Evolutionary conservation across 2,113 vertebrate species (phyloP).

Genomic region (Dipodomys spectabilis): DNA sequence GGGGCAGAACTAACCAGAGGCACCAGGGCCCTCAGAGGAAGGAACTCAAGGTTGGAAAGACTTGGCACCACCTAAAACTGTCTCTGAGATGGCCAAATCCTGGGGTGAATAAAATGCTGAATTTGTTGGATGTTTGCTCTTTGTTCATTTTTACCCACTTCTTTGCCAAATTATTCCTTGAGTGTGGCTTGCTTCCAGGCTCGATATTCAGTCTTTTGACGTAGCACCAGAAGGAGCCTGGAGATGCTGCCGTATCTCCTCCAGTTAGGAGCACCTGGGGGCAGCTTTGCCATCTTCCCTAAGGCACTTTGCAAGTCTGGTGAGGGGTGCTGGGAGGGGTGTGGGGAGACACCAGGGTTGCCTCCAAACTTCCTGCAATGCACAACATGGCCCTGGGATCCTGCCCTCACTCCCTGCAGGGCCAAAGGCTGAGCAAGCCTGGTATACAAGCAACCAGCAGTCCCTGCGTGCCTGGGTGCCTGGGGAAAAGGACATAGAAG

Average conservation of each 20-base stretch:
- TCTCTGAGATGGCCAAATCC: too few relatives aligned
- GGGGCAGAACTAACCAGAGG: fast-evolving
- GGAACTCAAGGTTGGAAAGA: fast-evolving
- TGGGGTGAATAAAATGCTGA: not conserved
- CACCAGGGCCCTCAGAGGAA: not conserved
- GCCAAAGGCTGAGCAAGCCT: not conserved
- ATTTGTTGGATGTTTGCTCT: not conserved
- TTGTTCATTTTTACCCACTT: not conserved
- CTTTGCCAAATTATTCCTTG: not conserved
- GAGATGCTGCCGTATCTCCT: fast-evolving
- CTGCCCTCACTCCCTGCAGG: fast-evolving
- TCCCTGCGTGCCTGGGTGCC: not conserved
- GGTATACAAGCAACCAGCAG: fast-evolving
- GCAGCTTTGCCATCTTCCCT: not conserved
- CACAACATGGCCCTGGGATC: fast-evolving
- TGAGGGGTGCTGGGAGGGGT: too few relatives aligned
- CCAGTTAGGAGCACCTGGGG: fast-evolving
- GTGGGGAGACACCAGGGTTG: fast-evolving
- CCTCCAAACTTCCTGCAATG: fast-evolving
- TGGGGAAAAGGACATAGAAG: not conserved
- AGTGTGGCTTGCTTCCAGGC: not conserved
- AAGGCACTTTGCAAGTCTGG: not conserved
- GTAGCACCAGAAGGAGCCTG: not conserved
- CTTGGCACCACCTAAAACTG: fast-evolving
- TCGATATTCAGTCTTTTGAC: not conserved